Conservation (phyloP, 2,888 invertebrate species). For the Nipponacmea schrenckii region DNA sequence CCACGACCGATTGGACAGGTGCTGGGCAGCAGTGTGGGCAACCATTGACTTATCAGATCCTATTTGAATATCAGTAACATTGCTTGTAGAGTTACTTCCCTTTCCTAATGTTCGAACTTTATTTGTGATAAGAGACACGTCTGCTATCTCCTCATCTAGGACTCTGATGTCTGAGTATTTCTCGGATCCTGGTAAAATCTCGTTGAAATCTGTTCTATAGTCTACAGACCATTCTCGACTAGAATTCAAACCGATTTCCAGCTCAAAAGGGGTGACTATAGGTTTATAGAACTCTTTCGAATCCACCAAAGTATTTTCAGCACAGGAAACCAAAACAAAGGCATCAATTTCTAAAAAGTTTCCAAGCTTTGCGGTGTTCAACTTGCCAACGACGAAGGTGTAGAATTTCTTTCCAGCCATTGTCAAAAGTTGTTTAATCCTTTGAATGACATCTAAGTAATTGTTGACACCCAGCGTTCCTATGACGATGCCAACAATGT, state of each 20-base stretch:
- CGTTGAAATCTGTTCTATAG: slow-evolving; percentile 81
- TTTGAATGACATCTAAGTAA: slow-evolving; percentile 77
- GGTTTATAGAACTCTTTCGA: slow-evolving; percentile 89
- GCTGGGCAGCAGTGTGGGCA: slow-evolving; percentile 71
- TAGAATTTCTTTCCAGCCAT: slow-evolving; percentile 87
- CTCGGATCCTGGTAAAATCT: slow-evolving; percentile 75
- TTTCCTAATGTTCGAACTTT: slow-evolving; percentile 72
- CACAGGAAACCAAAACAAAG: slow-evolving; percentile 91
- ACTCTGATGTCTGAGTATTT: slow-evolving; percentile 1
- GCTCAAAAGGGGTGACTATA: slow-evolving; percentile 89
- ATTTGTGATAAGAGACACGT: slow-evolving; percentile 71
- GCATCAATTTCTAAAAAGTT: slow-evolving; percentile 93
- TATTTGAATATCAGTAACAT: neutral
- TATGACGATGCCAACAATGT: slow-evolving; percentile 87
- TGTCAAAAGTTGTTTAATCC: slow-evolving; percentile 79
- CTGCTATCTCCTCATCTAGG: slow-evolving; percentile 32
- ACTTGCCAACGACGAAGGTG: slow-evolving; percentile 91
- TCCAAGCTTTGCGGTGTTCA: slow-evolving; percentile 92
- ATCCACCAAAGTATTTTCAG: slow-evolving; percentile 84
- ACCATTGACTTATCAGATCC: neutral
- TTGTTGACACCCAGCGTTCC: slow-evolving; percentile 88
- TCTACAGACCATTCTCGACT: slow-evolving; percentile 69
- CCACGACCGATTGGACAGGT: slow-evolving; percentile 80
- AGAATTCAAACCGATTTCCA: slow-evolving; percentile 79
- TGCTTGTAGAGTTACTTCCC: slow-evolving; percentile 26